phyloP scores from a whole-genome alignment of 1,140 invertebrate species.

The Euura lappo region DNA sequence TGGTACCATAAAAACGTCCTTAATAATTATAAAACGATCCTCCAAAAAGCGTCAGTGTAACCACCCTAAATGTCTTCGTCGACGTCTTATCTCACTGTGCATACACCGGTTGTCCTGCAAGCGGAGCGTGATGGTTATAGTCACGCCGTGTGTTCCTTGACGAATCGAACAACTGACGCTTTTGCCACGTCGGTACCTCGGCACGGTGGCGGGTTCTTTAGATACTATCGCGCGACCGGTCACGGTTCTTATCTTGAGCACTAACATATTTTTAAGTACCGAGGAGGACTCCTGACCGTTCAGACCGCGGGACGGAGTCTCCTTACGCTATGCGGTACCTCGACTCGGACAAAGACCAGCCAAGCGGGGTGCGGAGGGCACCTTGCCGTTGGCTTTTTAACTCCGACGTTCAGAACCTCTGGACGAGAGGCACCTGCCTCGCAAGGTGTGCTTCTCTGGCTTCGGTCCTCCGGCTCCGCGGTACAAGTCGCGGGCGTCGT shows the following conservation, averaged over 20 bases:
- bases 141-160: conserved; percentile 7
- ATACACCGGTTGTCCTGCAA: not conserved
- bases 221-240: conserved; percentile 57
- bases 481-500: not conserved
- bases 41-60: not conserved
- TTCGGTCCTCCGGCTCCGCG: conserved; percentile 20
- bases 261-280: conserved; percentile 60
- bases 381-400: not conserved
- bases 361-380: too few relatives aligned
- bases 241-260: conserved; percentile 56
- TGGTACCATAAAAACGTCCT: too few relatives aligned
- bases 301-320: not conserved
- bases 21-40: too few relatives aligned
- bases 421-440: conserved; percentile 44
- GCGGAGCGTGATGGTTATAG: conserved; percentile 11
- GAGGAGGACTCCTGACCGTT: conserved; percentile 34
- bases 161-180: conserved; percentile 6
- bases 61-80: conserved; percentile 9
- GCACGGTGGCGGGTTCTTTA: conserved; percentile 40
- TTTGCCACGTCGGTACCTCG: not conserved
- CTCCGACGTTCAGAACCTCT: not conserved
- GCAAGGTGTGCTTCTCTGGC: conserved; percentile 49
- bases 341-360: too few relatives aligned
- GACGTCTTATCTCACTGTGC: not conserved
- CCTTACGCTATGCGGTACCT: not conserved